Conservation (phyloP, 2,797 vertebrate species). For the Galago senegalensis region DNA sequence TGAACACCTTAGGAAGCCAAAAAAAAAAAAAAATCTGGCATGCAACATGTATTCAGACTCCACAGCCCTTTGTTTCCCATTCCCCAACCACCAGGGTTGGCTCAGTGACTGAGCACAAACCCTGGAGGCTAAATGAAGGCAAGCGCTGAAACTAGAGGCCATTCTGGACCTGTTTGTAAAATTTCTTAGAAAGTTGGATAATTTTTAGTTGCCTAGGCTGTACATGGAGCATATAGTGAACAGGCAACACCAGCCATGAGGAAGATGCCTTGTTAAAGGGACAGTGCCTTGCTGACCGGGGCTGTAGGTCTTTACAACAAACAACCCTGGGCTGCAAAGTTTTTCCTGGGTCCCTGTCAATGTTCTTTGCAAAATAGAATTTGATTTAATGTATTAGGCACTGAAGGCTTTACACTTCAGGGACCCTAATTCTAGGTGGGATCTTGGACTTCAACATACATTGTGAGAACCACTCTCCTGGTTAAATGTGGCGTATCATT, state of each 20-base stretch:
- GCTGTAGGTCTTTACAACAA: background rate
- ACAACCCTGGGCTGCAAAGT: background rate
- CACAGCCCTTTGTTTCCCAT: background rate
- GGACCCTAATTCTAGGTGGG: background rate
- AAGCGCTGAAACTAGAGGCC: background rate
- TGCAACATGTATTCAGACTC: background rate
- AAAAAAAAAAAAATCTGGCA: background rate
- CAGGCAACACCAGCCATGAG: background rate
- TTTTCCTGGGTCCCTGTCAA: background rate
- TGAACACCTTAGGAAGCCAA: background rate
- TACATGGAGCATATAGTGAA: background rate
- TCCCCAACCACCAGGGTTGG: background rate
- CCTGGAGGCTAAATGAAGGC: background rate
- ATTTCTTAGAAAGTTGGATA: background rate
- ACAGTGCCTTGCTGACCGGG: background rate
- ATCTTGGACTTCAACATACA: background rate
- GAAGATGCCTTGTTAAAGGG: too few relatives aligned
- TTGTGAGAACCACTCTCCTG: background rate
- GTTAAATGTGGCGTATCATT: background rate
- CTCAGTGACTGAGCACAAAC: background rate
- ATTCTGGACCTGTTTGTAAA: background rate
- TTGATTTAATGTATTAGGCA: background rate
- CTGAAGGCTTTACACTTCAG: background rate
- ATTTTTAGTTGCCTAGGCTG: background rate
- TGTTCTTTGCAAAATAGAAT: background rate